A percentile compares a stretch with the other conserved stretches of the same genome.
These are phyloP conservation scores for Rhabdophis nuchalis DNA, from an alignment of 2,797 vertebrate genomes.

Conservation along the genomic window DNA sequence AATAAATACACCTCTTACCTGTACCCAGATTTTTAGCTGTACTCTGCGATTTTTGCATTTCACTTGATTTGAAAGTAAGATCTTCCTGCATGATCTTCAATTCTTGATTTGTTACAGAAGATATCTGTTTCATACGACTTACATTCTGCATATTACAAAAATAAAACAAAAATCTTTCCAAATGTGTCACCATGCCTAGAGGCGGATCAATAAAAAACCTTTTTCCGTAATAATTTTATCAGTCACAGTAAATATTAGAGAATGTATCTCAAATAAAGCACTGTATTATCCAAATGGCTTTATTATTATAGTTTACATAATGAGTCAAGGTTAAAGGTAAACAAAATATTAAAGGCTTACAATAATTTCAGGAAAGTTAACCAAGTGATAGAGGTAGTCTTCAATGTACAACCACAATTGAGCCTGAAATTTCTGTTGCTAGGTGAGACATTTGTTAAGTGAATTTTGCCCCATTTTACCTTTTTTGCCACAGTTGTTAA, in stretches of 20 bases:
- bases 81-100: conserved; percentile 94
- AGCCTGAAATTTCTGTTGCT: background rate
- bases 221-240: background rate
- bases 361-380: background rate
- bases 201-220: background rate
- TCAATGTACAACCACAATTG: background rate
- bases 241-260: background rate
- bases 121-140: conserved; percentile 83
- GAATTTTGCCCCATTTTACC: background rate
- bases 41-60: conserved; percentile 93
- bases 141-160: conserved; percentile 77
- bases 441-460: background rate
- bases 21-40: conserved; percentile 85
- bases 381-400: no score
- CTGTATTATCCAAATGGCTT: background rate
- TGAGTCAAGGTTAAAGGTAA: background rate
- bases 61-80: conserved; percentile 90
- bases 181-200: background rate
- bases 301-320: background rate
- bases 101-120: conserved; percentile 85
- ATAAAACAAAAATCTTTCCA: conserved; percentile 19
- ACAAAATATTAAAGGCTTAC: background rate
- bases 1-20: conserved; percentile 67
- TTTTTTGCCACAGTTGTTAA: background rate
- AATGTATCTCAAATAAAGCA: background rate